Evolutionary conservation across 1,140 invertebrate genomes (phyloP).

Genomic region (Brachionus sp.): DNA sequence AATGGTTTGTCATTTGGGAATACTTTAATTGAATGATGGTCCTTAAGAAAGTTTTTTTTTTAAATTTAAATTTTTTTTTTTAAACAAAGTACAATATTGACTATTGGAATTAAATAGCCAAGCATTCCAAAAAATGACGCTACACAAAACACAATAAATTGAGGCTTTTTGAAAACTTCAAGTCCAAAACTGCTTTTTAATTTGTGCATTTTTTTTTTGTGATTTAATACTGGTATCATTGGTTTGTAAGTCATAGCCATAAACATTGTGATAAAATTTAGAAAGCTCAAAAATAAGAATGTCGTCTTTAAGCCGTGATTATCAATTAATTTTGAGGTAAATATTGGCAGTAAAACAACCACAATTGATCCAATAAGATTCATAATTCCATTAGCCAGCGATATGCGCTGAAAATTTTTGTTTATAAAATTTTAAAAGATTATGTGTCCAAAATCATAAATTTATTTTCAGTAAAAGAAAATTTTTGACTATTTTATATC

Average conservation of each 20-base stretch:
- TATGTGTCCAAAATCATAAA: neutral
- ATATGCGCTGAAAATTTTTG: neutral
- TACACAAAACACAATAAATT: constrained; percentile 23
- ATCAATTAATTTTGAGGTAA: constrained; percentile 9
- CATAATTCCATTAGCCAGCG: constrained; percentile 37
- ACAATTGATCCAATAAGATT: constrained; percentile 18
- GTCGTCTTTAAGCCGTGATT: neutral
- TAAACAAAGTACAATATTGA: constrained; percentile 1
- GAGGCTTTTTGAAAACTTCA: neutral
- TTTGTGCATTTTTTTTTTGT: neutral
- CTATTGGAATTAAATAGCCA: constrained; percentile 35
- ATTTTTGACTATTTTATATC: neutral
- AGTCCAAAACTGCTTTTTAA: constrained; percentile 33
- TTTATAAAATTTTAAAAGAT: too few relatives aligned
- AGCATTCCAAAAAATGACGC: constrained; percentile 25
- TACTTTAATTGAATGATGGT: constrained; percentile 40
- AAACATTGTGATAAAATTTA: constrained; percentile 15
- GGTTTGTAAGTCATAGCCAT: constrained; percentile 23
- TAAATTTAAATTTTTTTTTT: neutral
- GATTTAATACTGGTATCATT: neutral
- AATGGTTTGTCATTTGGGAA: constrained; percentile 23
- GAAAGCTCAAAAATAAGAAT: neutral
- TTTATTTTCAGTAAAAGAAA: too few relatives aligned
- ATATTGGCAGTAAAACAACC: constrained; percentile 4
- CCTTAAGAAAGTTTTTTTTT: neutral